These are phyloP conservation scores for Sphinx pinastri DNA, from an alignment of 2,888 invertebrate genomes.

Conservation along the genomic window DNA sequence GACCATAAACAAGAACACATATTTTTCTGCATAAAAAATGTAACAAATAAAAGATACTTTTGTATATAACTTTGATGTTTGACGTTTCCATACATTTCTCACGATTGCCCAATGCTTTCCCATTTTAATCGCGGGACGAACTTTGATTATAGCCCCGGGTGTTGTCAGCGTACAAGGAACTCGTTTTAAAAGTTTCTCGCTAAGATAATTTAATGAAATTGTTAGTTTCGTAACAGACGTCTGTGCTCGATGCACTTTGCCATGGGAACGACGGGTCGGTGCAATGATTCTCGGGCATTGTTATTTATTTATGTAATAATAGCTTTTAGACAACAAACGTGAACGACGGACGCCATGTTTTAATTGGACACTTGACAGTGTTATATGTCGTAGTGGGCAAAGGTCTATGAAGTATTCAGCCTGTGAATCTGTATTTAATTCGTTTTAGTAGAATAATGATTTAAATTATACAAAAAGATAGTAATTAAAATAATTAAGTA, in stretches of 20 bases:
- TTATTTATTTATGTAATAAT: constrained; percentile 9
- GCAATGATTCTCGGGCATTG: constrained; percentile 1
- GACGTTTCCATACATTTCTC: not conserved
- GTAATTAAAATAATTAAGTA: not conserved
- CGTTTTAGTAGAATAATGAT: not conserved
- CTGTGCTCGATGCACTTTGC: constrained; percentile 14
- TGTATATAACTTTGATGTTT: not conserved
- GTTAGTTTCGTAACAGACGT: constrained; percentile 54
- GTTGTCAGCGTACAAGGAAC: constrained; percentile 47
- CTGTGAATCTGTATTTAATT: not conserved
- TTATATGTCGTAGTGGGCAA: not conserved
- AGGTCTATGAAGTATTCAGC: not conserved
- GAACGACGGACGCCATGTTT: not conserved
- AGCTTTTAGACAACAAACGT: not conserved
- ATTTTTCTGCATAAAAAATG: no score
- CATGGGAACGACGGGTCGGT: constrained; percentile 36
- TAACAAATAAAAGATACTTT: no score
- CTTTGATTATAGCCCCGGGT: constrained; percentile 48
- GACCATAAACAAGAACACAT: no score
- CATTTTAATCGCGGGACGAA: constrained; percentile 34
- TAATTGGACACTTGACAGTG: not conserved
- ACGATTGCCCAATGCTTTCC: constrained; percentile 3
- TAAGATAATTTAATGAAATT: constrained; percentile 59
- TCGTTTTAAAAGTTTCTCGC: constrained; percentile 47
- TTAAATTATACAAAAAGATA: not conserved